These are phyloP conservation scores for Tragelaphus oryx DNA, from an alignment of 2,797 vertebrate species.

Conservation along the genomic window DNA sequence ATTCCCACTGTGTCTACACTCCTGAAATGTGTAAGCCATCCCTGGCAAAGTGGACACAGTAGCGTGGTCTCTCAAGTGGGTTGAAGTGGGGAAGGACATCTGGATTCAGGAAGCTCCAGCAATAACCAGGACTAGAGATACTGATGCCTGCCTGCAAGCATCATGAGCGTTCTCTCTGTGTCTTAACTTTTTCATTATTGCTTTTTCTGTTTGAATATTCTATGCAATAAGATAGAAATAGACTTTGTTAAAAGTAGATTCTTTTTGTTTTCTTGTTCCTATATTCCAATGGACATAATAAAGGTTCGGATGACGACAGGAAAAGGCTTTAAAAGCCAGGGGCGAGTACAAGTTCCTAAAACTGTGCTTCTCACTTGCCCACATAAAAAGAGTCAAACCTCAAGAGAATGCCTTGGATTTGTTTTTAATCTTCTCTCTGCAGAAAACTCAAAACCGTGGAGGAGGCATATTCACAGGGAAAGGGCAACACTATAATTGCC, in stretches of 20 bases:
- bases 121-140: not conserved
- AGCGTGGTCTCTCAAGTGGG: not conserved
- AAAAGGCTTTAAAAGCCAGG: not conserved
- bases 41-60: not conserved
- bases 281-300: not conserved
- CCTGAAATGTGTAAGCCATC: not conserved
- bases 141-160: not conserved
- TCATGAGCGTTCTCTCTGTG: not conserved
- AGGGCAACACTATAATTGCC: not conserved
- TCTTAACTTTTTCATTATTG: not conserved
- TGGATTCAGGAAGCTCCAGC: no score
- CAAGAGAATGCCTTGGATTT: not conserved
- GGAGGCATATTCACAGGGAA: not conserved
- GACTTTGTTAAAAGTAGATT: not conserved
- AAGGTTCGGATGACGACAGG: not conserved
- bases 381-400: not conserved
- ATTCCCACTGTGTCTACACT: not conserved
- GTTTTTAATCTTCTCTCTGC: not conserved
- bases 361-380: not conserved
- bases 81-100: accelerated
- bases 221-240: not conserved
- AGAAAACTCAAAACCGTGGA: not conserved
- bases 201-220: not conserved
- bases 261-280: not conserved
- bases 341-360: not conserved